These are phyloP conservation scores for Dendrolimus houi DNA, from an alignment of 2,888 invertebrate species.

Conservation along the genomic window DNA sequence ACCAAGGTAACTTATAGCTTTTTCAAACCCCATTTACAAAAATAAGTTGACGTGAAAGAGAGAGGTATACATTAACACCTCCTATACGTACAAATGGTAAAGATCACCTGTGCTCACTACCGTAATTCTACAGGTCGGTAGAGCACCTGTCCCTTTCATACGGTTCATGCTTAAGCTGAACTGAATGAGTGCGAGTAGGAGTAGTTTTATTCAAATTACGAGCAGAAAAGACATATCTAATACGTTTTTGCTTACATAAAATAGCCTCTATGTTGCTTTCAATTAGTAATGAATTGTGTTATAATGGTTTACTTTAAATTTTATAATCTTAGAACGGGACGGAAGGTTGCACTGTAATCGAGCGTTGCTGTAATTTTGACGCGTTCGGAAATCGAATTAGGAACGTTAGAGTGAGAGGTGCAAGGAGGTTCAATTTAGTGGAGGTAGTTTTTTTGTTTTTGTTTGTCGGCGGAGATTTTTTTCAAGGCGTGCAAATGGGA, in stretches of 20 bases:
- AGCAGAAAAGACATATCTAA: constrained; percentile 30
- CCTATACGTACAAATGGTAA: constrained; percentile 56
- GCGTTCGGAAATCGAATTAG: constrained; percentile 75
- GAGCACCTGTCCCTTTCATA: constrained; percentile 75
- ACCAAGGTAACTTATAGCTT: constrained; percentile 32
- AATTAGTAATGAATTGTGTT: constrained; percentile 9
- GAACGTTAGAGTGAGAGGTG: constrained; percentile 72
- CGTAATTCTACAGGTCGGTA: constrained; percentile 70
- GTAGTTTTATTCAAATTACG: constrained; percentile 46
- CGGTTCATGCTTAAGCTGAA: constrained; percentile 70
- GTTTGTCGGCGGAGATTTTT: constrained; percentile 69
- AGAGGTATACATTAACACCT: constrained; percentile 59
- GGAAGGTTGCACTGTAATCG: constrained; percentile 68
- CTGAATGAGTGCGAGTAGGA: constrained; percentile 74
- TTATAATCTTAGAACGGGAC: constrained; percentile 53
- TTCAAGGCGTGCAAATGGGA: constrained; percentile 74
- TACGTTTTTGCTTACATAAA: constrained; percentile 13
- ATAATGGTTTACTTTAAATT: constrained; percentile 16
- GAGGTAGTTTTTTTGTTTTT: constrained; percentile 70
- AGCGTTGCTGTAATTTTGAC: constrained; percentile 66
- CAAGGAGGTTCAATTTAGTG: constrained; percentile 49
- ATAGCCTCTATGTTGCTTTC: constrained; percentile 15
- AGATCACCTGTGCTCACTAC: constrained; percentile 77
- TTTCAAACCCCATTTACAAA: constrained; percentile 29
- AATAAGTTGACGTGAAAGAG: constrained; percentile 39